phyloP scores from a whole-genome alignment of 1,140 invertebrate genomes.

The Cydia strobilella region DNA sequence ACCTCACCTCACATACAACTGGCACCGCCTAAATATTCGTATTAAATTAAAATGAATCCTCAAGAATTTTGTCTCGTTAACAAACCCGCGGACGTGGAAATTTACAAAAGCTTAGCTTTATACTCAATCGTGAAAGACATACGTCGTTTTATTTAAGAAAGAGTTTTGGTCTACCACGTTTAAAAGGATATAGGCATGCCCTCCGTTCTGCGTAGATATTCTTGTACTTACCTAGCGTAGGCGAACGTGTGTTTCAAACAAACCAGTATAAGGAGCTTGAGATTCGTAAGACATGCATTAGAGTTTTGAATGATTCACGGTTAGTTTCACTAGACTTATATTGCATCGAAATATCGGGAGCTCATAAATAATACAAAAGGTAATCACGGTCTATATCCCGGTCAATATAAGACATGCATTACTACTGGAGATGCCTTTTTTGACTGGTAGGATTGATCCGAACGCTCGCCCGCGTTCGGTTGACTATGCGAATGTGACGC shows the following conservation, averaged over 20 bases:
- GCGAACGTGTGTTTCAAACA: neutral
- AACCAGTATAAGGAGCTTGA: neutral
- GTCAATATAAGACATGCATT: neutral
- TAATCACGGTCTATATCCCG: too few species aligned
- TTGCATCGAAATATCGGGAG: too few species aligned
- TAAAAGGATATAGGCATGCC: neutral
- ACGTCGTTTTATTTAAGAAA: neutral
- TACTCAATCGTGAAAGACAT: neutral
- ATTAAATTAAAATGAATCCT: slow-evolving; percentile 11
- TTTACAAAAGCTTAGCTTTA: neutral
- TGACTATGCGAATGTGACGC: neutral
- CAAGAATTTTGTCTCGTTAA: slow-evolving; percentile 5
- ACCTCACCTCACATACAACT: neutral
- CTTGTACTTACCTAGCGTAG: too few species aligned
- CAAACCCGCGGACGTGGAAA: neutral
- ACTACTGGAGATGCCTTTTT: neutral
- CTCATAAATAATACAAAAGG: too few species aligned
- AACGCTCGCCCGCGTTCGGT: neutral
- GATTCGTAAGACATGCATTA: neutral
- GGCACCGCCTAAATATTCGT: neutral
- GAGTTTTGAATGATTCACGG: too few species aligned
- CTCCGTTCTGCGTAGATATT: too few species aligned
- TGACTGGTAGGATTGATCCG: neutral
- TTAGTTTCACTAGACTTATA: too few species aligned
- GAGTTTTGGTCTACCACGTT: neutral